Conservation (phyloP, 2,797 vertebrate genomes). For the Stomatorhinus walkeri region DNA sequence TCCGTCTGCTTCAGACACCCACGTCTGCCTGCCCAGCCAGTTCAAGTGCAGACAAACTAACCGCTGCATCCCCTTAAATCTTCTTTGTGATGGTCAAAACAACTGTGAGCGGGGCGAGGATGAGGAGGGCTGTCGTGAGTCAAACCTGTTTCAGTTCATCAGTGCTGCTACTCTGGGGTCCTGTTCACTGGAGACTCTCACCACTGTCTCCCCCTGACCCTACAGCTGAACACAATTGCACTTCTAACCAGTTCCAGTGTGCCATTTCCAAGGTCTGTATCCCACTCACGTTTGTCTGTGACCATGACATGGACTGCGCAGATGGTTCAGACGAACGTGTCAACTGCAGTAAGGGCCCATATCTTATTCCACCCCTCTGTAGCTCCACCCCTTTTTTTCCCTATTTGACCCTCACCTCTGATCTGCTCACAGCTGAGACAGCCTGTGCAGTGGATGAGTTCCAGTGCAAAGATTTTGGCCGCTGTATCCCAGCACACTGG, state of each 20-base stretch:
- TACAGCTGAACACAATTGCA: constrained; percentile 86
- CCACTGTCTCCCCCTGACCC: background rate
- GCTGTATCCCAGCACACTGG: constrained; percentile 92
- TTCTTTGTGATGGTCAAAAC: constrained; percentile 93
- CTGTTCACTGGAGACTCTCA: background rate
- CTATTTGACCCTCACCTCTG: background rate
- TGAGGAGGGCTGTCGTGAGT: constrained; percentile 92
- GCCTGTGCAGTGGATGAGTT: constrained; percentile 91
- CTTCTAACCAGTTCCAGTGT: constrained; percentile 95
- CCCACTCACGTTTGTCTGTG: constrained; percentile 92
- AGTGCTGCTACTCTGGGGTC: background rate
- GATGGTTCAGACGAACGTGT: constrained; percentile 88
- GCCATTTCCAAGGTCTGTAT: constrained; percentile 95
- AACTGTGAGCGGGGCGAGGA: constrained; percentile 94
- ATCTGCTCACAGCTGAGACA: constrained; percentile 75
- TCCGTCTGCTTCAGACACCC: constrained; percentile 67
- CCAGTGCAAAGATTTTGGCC: constrained; percentile 88
- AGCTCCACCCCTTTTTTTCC: background rate
- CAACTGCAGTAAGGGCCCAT: constrained; percentile 81
- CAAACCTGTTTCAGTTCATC: background rate
- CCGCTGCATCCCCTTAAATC: constrained; percentile 91
- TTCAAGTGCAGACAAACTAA: constrained; percentile 95
- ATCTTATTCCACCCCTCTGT: background rate
- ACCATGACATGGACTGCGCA: constrained; percentile 90
- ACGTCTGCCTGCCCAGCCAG: constrained; percentile 92